Evolutionary conservation across 2,888 invertebrate genomes (phyloP), one percentile per base, ranked within the genome.

Genomic region (Thecophora atra): DNA sequence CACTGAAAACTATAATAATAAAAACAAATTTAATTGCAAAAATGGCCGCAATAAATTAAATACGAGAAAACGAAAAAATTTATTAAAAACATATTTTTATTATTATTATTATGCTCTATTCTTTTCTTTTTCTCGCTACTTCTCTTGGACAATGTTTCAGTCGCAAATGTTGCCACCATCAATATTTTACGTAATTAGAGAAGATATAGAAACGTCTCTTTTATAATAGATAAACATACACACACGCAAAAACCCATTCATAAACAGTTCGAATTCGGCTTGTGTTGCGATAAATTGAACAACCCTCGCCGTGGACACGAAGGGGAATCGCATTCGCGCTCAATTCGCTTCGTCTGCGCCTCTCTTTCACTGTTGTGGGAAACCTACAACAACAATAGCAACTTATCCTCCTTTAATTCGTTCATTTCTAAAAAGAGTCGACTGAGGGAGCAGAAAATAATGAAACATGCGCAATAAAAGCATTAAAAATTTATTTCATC

Each of bases 201-300:
- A 28, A 58, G 13, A 28, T 11, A 21, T 58, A 13, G 28, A 19
- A 28, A 58, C 58, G 8, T 37, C 37, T 58, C 13, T 15, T 74
- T 72, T n/a, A n/a, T n/a, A 54, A 67, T 21, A 42, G 19, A 56
- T 42, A 56, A 42, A 44, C 58, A 44, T 24, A 24, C 52, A 11
- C 37, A 54, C 13, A 52, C 3, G 13, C 52, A 52, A 0, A 42
- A 3, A 28, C 19, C 2, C 37, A 30, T 3, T 37, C 67, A 54
- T n/a, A 52, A 28, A 54, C 54, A 54, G 30, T 30, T n/a, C 19
- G 24, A 58, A 44, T 42, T 17, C 6, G 6, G 58, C 58, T 68
- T n/a, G 62, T 62, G 72, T 74, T 58, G 78, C 78, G 79, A 80
- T 83, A 81, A 83, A 82, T 81, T 81, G 76, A 77, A 77, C 79